Conservation (phyloP, 2,113 vertebrate genomes). For the Amphilophus citrinellus region DNA sequence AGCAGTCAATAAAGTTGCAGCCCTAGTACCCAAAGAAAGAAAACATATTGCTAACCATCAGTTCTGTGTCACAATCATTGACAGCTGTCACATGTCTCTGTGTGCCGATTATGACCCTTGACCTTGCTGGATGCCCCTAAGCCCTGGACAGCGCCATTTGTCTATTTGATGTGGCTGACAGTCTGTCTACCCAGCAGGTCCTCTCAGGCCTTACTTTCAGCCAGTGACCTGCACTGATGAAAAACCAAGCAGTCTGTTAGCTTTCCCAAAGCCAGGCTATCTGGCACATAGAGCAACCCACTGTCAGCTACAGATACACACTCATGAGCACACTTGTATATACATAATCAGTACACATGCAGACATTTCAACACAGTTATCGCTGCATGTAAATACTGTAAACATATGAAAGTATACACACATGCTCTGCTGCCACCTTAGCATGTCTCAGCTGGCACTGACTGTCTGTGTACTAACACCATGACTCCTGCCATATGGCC, state of each 20-base stretch:
- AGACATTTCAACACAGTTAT: neutral
- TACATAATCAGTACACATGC: slow-evolving; percentile 22
- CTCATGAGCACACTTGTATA: neutral
- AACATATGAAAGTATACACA: slow-evolving; percentile 5
- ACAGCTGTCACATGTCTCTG: slow-evolving; percentile 8
- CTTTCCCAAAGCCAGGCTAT: slow-evolving; percentile 49
- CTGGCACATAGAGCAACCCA: slow-evolving; percentile 47
- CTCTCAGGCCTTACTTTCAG: slow-evolving; percentile 59
- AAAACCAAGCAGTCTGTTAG: slow-evolving; percentile 69
- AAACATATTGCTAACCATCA: neutral
- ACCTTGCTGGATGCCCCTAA: slow-evolving; percentile 51
- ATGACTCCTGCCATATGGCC: slow-evolving; percentile 73
- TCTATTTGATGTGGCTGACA: slow-evolving; percentile 64
- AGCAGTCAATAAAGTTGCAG: neutral
- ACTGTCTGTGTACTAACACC: slow-evolving; percentile 54
- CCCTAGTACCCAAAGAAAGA: neutral
- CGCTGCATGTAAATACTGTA: slow-evolving; percentile 6
- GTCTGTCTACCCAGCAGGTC: slow-evolving; percentile 76
- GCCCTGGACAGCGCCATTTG: slow-evolving; percentile 56
- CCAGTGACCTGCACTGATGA: slow-evolving; percentile 67
- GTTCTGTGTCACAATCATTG: neutral
- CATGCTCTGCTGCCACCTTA: slow-evolving; percentile 16
- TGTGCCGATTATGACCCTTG: slow-evolving; percentile 49
- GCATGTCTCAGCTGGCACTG: slow-evolving; percentile 57
- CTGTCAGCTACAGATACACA: slow-evolving; percentile 34